Evolutionary conservation across 2,888 invertebrate species (phyloP).

Genomic region (Amblyteles armatorius): DNA sequence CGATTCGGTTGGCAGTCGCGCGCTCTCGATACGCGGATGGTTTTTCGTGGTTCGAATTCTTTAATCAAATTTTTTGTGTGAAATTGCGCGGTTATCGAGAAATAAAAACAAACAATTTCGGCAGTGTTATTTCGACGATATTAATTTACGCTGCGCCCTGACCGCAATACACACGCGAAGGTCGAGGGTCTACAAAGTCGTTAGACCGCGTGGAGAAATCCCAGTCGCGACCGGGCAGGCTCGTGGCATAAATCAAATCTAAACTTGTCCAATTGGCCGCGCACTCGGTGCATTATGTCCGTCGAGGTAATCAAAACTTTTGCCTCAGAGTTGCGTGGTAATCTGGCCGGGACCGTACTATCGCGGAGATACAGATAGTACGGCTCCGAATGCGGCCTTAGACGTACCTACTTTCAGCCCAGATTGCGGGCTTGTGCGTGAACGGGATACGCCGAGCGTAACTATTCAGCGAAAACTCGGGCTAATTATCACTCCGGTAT

Average conservation of each 20-base stretch:
- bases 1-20: not conserved
- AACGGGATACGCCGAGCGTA: not conserved
- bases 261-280: conserved; percentile 80
- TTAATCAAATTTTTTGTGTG: too few species aligned
- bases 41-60: not conserved
- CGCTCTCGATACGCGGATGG: not conserved
- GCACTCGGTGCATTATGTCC: conserved; percentile 77
- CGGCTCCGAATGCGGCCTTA: conserved; percentile 2
- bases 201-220: conserved; percentile 58
- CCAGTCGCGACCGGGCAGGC: conserved; percentile 63
- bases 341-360: conserved; percentile 54
- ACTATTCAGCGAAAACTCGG: not conserved
- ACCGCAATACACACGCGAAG: not conserved
- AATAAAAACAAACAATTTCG: too few species aligned
- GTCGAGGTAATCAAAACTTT: conserved; percentile 81
- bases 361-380: conserved; percentile 41
- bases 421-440: not conserved
- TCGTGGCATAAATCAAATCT: conserved; percentile 77
- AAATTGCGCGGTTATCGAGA: too few species aligned
- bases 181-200: not conserved
- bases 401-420: conserved; percentile 10
- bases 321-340: conserved; percentile 58
- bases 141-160: not conserved
- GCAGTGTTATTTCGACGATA: not conserved
- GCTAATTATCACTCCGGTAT: not conserved